Percentiles rank a stretch among this genome's conserved stretches.
Conservation (phyloP, 2,797 vertebrate genomes). For the Lepidocolaptes lacrymiger region DNA sequence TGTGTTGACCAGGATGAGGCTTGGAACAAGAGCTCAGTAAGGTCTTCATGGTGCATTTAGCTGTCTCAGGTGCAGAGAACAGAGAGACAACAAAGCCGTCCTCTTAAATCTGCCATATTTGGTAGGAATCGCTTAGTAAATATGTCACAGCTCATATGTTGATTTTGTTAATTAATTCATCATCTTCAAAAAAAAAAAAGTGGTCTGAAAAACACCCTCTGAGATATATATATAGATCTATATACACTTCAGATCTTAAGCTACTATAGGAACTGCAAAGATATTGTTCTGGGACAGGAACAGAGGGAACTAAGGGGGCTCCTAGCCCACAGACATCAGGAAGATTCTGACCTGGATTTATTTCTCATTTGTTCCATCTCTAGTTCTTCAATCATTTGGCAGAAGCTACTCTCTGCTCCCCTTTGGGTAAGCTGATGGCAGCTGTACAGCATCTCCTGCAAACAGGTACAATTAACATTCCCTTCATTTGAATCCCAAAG, state of each 20-base stretch:
- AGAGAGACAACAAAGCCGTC: background rate
- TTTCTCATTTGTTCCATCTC: background rate
- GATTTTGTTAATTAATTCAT: background rate
- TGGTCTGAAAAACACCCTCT: background rate
- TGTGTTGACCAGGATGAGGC: background rate
- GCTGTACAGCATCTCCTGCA: background rate
- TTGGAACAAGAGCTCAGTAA: background rate
- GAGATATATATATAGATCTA: background rate
- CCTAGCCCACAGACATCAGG: background rate
- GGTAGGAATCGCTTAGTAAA: background rate
- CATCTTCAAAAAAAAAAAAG: background rate
- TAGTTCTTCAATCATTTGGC: background rate
- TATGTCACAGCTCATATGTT: background rate
- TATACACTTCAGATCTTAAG: background rate
- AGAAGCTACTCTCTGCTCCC: background rate
- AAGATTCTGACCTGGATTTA: background rate
- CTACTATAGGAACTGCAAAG: background rate
- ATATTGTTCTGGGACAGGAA: background rate
- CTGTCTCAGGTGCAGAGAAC: constrained; percentile 7
- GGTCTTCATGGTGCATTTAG: background rate
- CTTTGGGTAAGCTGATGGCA: background rate
- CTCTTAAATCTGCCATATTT: background rate
- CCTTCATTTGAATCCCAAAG: background rate
- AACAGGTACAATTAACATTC: background rate
- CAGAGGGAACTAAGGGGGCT: background rate